Evolutionary conservation across 2,888 invertebrate genomes (phyloP).

Genomic region (Oscheius onirici): DNA sequence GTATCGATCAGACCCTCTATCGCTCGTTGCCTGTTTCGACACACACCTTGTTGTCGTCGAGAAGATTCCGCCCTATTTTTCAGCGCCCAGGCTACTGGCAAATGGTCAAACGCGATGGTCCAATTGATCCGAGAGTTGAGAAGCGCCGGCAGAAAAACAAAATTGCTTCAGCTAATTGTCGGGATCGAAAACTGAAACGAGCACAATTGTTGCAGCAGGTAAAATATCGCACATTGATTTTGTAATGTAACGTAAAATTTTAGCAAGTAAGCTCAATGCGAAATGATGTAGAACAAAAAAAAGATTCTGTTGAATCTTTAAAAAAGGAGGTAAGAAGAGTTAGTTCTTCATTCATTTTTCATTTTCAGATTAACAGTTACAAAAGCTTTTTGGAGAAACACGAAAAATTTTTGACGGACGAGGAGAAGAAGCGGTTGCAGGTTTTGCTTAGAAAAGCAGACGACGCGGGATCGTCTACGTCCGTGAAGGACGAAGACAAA

Average conservation of each 20-base stretch:
- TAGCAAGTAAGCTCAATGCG: slow-evolving; percentile 13
- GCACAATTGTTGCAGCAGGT: slow-evolving; percentile 24
- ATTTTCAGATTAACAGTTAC: slow-evolving; percentile 11
- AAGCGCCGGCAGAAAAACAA: slow-evolving; percentile 27
- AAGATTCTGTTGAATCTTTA: neutral
- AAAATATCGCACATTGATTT: neutral
- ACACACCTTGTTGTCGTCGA: too few relatives aligned
- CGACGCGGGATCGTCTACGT: too few relatives aligned
- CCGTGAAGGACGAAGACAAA: too few relatives aligned
- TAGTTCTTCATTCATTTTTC: neutral
- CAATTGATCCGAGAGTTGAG: slow-evolving; percentile 20
- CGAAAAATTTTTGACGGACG: slow-evolving; percentile 3
- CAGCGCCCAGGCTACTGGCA: too few relatives aligned
- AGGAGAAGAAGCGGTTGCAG: slow-evolving; percentile 9
- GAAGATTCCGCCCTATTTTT: too few relatives aligned
- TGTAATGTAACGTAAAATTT: neutral
- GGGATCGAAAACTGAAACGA: slow-evolving; percentile 19
- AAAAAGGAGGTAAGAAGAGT: neutral
- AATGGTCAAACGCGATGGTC: slow-evolving; percentile 11
- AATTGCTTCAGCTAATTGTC: slow-evolving; percentile 21
- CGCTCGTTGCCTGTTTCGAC: neutral
- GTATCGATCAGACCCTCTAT: neutral
- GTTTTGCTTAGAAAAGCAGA: too few relatives aligned
- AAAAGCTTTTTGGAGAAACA: slow-evolving; percentile 2
- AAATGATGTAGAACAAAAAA: slow-evolving; percentile 11